These are phyloP conservation scores for Cantharis rustica DNA, from an alignment of 2,888 invertebrate species.

Conservation along the genomic window DNA sequence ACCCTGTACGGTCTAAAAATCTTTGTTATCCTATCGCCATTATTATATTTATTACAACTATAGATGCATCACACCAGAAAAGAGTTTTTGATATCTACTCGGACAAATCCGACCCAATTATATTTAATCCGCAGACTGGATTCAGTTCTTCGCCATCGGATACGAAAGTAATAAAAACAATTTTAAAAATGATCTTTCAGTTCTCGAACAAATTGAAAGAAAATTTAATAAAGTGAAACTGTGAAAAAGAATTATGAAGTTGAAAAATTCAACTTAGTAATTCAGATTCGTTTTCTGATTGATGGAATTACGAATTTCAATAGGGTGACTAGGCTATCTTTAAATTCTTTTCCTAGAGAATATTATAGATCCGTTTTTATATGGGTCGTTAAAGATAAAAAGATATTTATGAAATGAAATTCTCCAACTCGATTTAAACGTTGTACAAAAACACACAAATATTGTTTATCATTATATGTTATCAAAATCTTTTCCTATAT, in stretches of 20 bases:
- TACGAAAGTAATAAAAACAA: conserved; percentile 26
- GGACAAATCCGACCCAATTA: conserved; percentile 21
- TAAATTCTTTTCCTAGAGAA: conserved; percentile 11
- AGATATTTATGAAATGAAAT: conserved; percentile 21
- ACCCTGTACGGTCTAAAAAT: neutral
- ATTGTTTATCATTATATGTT: conserved; percentile 15
- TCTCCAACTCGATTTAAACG: conserved; percentile 13
- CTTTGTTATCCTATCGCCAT: neutral
- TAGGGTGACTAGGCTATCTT: conserved; percentile 20
- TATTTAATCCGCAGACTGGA: conserved; percentile 25
- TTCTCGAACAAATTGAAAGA: conserved; percentile 31
- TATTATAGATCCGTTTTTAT: conserved; percentile 17
- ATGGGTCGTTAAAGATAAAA: conserved; percentile 16
- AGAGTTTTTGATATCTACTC: neutral
- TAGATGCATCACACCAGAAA: neutral
- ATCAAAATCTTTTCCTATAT: conserved; percentile 1
- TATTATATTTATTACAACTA: neutral
- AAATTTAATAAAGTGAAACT: conserved; percentile 31
- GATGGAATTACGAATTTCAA: conserved; percentile 25
- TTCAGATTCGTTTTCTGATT: conserved; percentile 26
- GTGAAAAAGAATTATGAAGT: conserved; percentile 32
- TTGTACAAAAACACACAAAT: conserved; percentile 14
- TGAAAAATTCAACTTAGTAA: conserved; percentile 24
- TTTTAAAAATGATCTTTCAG: conserved; percentile 30
- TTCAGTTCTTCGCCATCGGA: conserved; percentile 12